phyloP scores from a whole-genome alignment of 2,113 vertebrate genomes.

The Craseonycteris thonglongyai region DNA sequence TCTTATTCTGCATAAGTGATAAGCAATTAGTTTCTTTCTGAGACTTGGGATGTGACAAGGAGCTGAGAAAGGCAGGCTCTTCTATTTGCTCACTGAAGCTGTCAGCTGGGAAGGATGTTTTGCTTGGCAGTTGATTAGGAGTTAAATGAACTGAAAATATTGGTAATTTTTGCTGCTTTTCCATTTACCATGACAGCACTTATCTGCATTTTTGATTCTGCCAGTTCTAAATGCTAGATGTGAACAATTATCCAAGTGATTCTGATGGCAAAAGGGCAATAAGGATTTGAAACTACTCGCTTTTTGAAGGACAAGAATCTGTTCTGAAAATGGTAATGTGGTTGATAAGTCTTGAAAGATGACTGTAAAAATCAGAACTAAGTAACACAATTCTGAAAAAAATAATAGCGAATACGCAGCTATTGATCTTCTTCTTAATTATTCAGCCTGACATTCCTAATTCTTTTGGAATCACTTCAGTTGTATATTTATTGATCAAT shows the following conservation, averaged over 20 bases:
- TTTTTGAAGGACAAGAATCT: slow-evolving; percentile 30
- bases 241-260: slow-evolving; percentile 64
- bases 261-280: slow-evolving; percentile 62
- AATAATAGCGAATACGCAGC: not conserved
- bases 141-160: slow-evolving; percentile 81
- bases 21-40: slow-evolving; percentile 71
- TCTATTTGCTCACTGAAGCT: slow-evolving; percentile 65
- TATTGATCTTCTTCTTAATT: slow-evolving; percentile 16
- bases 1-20: slow-evolving; percentile 67
- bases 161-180: slow-evolving; percentile 73
- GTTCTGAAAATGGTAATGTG: not conserved
- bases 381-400: not conserved
- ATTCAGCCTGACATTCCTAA: not conserved
- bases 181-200: slow-evolving; percentile 70
- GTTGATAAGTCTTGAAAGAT: not conserved
- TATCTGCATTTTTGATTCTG: slow-evolving; percentile 65
- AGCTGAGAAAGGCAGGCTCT: slow-evolving; percentile 32
- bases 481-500: not conserved
- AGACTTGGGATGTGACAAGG: slow-evolving; percentile 62
- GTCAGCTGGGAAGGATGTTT: slow-evolving; percentile 76
- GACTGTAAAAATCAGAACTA: not conserved
- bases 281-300: slow-evolving; percentile 17
- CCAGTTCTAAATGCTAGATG: slow-evolving; percentile 63
- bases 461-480: not conserved
- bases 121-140: slow-evolving; percentile 78